phyloP scores from a whole-genome alignment of 2,888 invertebrate genomes.

The Tolmerus cingulatus region DNA sequence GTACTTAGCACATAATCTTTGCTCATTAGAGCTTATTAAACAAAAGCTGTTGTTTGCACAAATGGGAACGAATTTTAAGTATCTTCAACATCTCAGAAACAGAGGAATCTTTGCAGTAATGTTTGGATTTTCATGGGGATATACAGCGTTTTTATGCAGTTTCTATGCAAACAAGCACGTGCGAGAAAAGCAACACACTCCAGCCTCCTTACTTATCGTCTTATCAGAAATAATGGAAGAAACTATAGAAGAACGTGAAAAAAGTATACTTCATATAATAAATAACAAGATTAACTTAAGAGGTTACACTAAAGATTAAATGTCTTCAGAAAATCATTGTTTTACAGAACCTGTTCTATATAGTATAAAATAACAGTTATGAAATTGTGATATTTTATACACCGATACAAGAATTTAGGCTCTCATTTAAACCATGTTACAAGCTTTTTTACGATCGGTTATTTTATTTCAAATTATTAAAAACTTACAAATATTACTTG shows the following conservation, averaged over 20 bases:
- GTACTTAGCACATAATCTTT: slow-evolving; percentile 49
- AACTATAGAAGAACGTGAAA: background rate
- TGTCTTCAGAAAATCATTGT: no score
- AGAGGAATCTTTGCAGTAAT: background rate
- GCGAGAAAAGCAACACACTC: background rate
- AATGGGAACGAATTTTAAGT: slow-evolving; percentile 31
- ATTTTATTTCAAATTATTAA: no score
- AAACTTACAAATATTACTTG: no score
- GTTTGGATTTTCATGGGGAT: background rate
- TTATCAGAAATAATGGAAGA: background rate
- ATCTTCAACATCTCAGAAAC: background rate
- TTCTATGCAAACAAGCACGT: background rate
- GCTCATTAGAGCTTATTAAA: slow-evolving; percentile 49
- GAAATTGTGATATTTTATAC: no score
- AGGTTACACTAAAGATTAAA: background rate
- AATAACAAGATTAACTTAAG: background rate
- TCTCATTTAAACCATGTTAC: no score
- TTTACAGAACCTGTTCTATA: no score
- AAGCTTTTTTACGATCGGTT: no score
- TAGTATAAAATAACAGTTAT: no score
- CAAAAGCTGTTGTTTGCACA: slow-evolving; percentile 47
- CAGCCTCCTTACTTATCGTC: background rate
- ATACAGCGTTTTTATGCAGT: background rate
- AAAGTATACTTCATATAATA: background rate
- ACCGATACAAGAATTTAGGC: no score